phyloP scores from a whole-genome alignment of 1,140 invertebrate species.

The Drosophila tristis region DNA sequence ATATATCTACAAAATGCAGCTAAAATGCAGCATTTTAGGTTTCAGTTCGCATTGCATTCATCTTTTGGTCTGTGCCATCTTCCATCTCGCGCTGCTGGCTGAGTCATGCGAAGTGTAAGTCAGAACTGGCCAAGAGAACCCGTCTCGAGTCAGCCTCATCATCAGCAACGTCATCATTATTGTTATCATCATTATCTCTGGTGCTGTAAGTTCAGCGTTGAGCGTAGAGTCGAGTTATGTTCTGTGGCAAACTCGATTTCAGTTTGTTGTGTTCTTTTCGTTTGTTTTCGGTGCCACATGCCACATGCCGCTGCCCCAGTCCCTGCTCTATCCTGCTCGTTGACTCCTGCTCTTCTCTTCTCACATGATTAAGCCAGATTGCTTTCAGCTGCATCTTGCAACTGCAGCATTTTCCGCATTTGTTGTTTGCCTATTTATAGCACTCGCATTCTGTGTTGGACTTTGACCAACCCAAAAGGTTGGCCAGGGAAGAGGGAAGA shows the following conservation, averaged over 20 bases:
- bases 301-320: constrained; percentile 18
- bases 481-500: too few relatives aligned
- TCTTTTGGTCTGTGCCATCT: constrained; percentile 20
- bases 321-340: constrained; percentile 28
- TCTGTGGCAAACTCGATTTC: constrained; percentile 70
- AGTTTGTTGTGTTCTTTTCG: constrained; percentile 51
- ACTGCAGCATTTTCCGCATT: constrained; percentile 28
- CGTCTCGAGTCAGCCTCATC: constrained; percentile 27
- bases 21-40: too few relatives aligned
- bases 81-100: constrained; percentile 36
- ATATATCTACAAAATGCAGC: background rate
- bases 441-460: constrained; percentile 46
- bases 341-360: constrained; percentile 49
- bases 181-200: background rate
- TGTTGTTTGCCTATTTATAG: constrained; percentile 73
- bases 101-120: constrained; percentile 60
- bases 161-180: too few relatives aligned
- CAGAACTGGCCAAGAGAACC: constrained; percentile 61
- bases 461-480: constrained; percentile 54
- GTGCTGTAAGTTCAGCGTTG: constrained; percentile 16
- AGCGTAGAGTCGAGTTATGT: constrained; percentile 21
- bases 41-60: constrained; percentile 6
- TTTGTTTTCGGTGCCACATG: constrained; percentile 51
- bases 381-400: constrained; percentile 62
- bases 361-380: constrained; percentile 83